Evolutionary conservation across 1,140 invertebrate genomes (phyloP).

Genomic region (Aricia agestis): DNA sequence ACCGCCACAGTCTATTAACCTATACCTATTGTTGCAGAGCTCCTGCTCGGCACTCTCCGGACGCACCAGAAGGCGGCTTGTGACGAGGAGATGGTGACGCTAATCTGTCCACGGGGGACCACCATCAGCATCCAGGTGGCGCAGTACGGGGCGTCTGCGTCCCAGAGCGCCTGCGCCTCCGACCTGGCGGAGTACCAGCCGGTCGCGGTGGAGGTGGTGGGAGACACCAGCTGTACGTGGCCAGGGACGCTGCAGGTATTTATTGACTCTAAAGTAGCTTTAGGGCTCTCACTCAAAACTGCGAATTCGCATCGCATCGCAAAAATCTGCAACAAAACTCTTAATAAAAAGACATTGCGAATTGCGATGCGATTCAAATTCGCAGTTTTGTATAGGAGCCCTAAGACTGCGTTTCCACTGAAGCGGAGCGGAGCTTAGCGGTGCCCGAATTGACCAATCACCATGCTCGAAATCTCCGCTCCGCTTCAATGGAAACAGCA

Average conservation of each 20-base stretch:
- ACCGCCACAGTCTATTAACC: too few species aligned
- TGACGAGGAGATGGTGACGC: slow-evolving; percentile 88
- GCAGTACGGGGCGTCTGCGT: slow-evolving; percentile 67
- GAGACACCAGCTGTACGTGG: slow-evolving; percentile 71
- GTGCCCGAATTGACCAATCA: too few species aligned
- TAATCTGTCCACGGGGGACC: slow-evolving; percentile 90
- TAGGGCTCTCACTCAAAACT: neutral
- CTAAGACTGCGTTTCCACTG: too few species aligned
- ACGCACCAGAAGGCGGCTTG: slow-evolving; percentile 92
- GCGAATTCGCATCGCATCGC: too few species aligned
- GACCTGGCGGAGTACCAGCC: slow-evolving; percentile 81
- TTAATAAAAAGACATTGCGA: too few species aligned
- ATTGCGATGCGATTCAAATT: too few species aligned
- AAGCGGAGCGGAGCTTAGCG: too few species aligned
- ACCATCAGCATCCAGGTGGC: slow-evolving; percentile 91
- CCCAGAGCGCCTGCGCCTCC: slow-evolving; percentile 82
- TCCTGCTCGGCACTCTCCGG: slow-evolving; percentile 90
- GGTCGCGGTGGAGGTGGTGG: slow-evolving; percentile 69
- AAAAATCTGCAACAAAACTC: too few species aligned
- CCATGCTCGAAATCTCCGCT: too few species aligned
- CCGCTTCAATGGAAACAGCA: too few species aligned
- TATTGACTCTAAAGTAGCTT: neutral
- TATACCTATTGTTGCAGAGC: slow-evolving; percentile 76
- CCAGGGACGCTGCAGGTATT: slow-evolving; percentile 76
- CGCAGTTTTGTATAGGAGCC: too few species aligned